Conservation (phyloP, 2,888 invertebrate genomes). For the Heliconius ismenius region DNA sequence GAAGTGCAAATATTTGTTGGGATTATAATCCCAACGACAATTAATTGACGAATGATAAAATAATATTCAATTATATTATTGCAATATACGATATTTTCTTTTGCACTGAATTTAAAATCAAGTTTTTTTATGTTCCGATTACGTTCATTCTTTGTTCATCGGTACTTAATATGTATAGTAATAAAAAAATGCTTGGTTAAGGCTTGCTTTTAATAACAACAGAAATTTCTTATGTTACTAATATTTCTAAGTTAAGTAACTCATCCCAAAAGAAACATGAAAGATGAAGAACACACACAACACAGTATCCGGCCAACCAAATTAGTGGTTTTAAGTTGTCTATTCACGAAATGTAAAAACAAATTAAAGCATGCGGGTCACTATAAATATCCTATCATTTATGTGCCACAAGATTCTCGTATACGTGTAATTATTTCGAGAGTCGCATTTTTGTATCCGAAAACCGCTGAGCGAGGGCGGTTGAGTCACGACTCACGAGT, state of each 20-base stretch:
- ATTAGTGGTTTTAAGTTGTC: conserved; percentile 41
- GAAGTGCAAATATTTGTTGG: not conserved
- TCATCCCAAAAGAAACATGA: not conserved
- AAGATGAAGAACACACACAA: not conserved
- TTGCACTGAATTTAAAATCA: not conserved
- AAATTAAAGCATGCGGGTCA: conserved; percentile 57
- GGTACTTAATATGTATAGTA: not conserved
- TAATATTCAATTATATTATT: not conserved
- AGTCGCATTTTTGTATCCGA: conserved; percentile 58
- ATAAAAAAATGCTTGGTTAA: not conserved
- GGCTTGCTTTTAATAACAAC: too few relatives aligned
- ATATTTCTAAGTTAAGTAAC: not conserved
- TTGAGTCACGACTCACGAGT: conserved; percentile 60
- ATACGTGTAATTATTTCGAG: conserved; percentile 63
- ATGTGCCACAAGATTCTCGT: conserved; percentile 54
- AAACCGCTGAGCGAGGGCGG: conserved; percentile 52
- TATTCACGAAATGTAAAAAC: conserved; percentile 53
- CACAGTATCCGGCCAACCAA: not conserved
- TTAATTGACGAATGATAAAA: not conserved
- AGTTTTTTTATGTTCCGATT: not conserved
- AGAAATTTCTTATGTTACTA: not conserved
- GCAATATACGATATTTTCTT: not conserved
- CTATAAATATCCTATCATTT: conserved; percentile 65
- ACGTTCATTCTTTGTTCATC: not conserved
- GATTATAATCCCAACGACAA: not conserved